A percentile compares a stretch with the other conserved stretches of the same genome.
Conservation (phyloP, 1,140 invertebrate species). For the Coptotermes formosanus region DNA sequence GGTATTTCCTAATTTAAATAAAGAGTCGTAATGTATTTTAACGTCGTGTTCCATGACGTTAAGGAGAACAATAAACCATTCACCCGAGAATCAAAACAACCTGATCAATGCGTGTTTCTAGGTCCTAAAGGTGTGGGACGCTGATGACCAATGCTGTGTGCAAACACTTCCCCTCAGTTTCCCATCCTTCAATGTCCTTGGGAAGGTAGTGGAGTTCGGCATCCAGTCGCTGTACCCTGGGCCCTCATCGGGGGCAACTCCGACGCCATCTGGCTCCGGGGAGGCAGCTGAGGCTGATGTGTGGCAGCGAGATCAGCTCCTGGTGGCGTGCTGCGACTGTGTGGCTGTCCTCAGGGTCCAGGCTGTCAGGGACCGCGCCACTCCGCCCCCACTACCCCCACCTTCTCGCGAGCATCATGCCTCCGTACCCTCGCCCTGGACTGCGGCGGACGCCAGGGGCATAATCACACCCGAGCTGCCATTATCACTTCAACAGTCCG, state of each 20-base stretch:
- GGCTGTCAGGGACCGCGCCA: background rate
- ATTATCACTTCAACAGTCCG: background rate
- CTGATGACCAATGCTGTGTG: constrained; percentile 52
- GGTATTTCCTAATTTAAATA: no score
- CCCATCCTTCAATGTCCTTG: constrained; percentile 51
- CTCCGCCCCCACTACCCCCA: constrained; percentile 37
- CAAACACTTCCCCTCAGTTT: constrained; percentile 53
- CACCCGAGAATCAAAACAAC: no score
- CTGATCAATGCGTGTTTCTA: constrained; percentile 36
- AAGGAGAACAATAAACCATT: no score
- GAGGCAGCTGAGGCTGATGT: background rate
- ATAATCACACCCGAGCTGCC: constrained; percentile 21
- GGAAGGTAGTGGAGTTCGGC: constrained; percentile 55
- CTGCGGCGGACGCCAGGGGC: constrained; percentile 33
- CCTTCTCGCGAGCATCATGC: constrained; percentile 40
- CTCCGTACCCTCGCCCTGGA: constrained; percentile 41
- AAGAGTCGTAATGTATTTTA: no score
- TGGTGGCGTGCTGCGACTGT: constrained; percentile 50
- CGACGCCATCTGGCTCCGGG: background rate
- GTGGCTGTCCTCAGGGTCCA: constrained; percentile 37
- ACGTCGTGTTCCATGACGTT: no score
- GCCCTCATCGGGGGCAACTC: constrained; percentile 42
- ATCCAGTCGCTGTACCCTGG: constrained; percentile 52
- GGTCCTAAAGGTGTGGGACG: constrained; percentile 55
- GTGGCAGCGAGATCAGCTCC: constrained; percentile 38